These are phyloP conservation scores for Triops cancriformis DNA, from an alignment of 1,140 invertebrate species.

Conservation along the genomic window DNA sequence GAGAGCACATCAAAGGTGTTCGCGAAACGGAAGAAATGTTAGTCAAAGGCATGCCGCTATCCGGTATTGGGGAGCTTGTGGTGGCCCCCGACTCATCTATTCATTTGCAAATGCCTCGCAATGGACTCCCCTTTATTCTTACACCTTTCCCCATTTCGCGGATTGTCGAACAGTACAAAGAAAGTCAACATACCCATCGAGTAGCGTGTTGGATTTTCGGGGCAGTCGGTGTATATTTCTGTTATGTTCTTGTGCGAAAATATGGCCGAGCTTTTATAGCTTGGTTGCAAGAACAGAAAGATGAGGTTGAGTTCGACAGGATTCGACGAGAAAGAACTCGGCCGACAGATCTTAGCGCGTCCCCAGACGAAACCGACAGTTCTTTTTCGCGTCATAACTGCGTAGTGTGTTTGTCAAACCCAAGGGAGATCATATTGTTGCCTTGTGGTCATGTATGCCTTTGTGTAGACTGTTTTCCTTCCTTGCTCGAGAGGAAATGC, in stretches of 20 bases:
- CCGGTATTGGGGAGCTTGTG: neutral
- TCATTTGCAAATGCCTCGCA: neutral
- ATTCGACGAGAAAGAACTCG: neutral
- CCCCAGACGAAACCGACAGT: neutral
- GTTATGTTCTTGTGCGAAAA: neutral
- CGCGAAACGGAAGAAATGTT: neutral
- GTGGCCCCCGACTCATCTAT: neutral
- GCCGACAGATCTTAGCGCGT: neutral
- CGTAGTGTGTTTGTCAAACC: slow-evolving; percentile 17
- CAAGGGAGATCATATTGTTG: slow-evolving; percentile 15
- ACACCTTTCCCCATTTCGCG: neutral
- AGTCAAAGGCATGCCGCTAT: neutral
- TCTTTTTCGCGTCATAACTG: neutral
- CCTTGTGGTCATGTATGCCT: slow-evolving; percentile 22
- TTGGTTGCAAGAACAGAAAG: neutral
- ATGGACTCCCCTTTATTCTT: neutral
- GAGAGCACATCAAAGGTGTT: neutral
- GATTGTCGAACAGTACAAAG: neutral
- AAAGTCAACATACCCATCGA: neutral
- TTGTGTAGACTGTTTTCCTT: slow-evolving; percentile 11
- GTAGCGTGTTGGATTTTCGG: neutral
- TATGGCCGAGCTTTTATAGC: neutral
- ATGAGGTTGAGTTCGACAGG: neutral
- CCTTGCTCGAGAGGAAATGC: neutral
- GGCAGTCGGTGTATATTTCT: neutral